Percentiles rank a stretch among this genome's conserved stretches.
Evolutionary conservation across 2,797 vertebrate species (phyloP).

Genomic region (Cynodonichthys magdalenae): DNA sequence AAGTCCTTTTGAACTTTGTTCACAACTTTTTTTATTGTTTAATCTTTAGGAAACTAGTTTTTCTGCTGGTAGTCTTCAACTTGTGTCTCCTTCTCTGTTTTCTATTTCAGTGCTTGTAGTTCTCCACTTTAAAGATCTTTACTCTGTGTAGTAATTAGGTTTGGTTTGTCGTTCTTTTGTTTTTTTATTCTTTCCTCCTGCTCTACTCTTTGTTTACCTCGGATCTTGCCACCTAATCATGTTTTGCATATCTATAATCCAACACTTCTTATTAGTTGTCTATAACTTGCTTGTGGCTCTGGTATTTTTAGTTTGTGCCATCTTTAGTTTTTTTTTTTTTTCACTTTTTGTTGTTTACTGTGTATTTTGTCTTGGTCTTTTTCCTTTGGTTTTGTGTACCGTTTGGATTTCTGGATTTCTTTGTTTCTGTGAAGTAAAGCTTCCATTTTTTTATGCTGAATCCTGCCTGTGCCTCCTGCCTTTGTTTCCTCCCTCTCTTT

Average conservation of each 20-base stretch:
- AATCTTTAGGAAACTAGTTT: neutral
- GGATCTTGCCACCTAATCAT: neutral
- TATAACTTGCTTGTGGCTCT: neutral
- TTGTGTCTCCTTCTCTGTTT: neutral
- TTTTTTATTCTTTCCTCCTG: neutral
- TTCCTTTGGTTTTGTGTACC: neutral
- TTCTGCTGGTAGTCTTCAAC: too few species aligned
- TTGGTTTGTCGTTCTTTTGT: neutral
- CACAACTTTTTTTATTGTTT: neutral
- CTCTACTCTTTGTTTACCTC: neutral
- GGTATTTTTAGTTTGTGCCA: slow-evolving; percentile 3
- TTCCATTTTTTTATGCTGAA: neutral
- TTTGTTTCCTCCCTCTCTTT: slow-evolving; percentile 3
- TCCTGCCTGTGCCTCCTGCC: neutral
- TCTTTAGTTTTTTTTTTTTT: neutral
- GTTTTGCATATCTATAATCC: neutral
- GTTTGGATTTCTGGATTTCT: neutral
- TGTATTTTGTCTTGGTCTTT: neutral
- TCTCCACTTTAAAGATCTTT: neutral
- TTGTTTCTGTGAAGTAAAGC: neutral
- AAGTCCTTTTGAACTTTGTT: too few species aligned
- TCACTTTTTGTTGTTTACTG: neutral
- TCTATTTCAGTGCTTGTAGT: neutral
- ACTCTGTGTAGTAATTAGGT: neutral
- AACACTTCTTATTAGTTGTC: neutral